Evolutionary conservation across 2,797 vertebrate genomes (phyloP).

Genomic region (Crenuchus spilurus): DNA sequence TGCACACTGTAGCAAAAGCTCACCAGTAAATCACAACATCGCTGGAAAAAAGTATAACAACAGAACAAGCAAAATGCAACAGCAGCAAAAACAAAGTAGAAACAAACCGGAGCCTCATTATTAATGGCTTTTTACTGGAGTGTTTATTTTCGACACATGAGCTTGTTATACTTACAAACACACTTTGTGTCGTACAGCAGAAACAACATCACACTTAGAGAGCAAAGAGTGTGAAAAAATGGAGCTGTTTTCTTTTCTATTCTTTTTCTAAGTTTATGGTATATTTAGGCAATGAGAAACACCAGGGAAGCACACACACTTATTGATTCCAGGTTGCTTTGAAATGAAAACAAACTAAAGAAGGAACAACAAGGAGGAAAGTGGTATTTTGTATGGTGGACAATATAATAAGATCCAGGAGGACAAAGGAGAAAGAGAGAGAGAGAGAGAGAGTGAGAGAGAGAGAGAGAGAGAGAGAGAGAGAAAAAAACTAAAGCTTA

Average conservation of each 20-base stretch:
- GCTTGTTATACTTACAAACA: slow-evolving; percentile 78
- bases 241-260: slow-evolving; percentile 61
- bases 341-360: slow-evolving; percentile 49
- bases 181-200: slow-evolving; percentile 66
- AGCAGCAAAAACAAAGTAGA: slow-evolving; percentile 72
- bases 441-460: slow-evolving; percentile 3
- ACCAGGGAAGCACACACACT: slow-evolving; percentile 26
- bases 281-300: slow-evolving; percentile 64
- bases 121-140: slow-evolving; percentile 71
- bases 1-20: slow-evolving; percentile 58
- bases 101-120: slow-evolving; percentile 70
- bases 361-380: slow-evolving; percentile 11
- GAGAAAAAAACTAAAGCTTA: slow-evolving; percentile 29
- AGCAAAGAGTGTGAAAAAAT: slow-evolving; percentile 67
- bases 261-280: slow-evolving; percentile 63
- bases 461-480: background rate
- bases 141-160: slow-evolving; percentile 78
- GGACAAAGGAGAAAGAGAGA: background rate
- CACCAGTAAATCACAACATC: background rate
- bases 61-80: slow-evolving; percentile 70
- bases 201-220: slow-evolving; percentile 66
- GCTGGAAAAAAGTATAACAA: slow-evolving; percentile 22
- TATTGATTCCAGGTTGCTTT: slow-evolving; percentile 45
- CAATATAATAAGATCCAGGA: slow-evolving; percentile 40
- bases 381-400: slow-evolving; percentile 40